Evolutionary conservation across 2,888 invertebrate genomes (phyloP), one percentile per base, ranked within the genome.

Genomic region (Andrena marginata): DNA sequence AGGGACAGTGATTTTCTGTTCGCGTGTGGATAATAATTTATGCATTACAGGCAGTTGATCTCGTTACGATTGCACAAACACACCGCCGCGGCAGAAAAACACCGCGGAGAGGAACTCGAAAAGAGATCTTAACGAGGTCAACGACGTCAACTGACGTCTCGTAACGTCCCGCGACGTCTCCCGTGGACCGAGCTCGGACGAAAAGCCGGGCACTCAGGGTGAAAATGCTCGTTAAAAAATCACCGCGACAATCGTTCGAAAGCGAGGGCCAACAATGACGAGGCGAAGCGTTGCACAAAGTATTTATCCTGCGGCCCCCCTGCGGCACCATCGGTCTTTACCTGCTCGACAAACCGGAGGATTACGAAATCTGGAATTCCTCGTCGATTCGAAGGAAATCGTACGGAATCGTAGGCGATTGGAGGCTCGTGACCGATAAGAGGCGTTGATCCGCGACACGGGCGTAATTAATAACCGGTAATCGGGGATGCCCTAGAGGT

Each of bases 51-150:
- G 31, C 73, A 60, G 77, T 62, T 69, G 83, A 83, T 81, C 87
- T 87, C 76, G 26, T 80, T 68, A 64, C 85, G 84, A 76, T 84
- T 85, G 85, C 80, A 80, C 80, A 81, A 85, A 84, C 63, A 42
- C 42, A 16, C 42, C 42, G 42, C 42, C 42, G 42, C 70, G 76
- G 64, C 60, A 60, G 82, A 81, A 82, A 81, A 72, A 77, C 67
- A 65, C 68, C 75, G 59, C 74, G 68, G 79, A 16, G 76, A 67
- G 68, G 79, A 35, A 67, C 69, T 75, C 75, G 82, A 84, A 78
- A 81, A 74, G 87, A 85, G 77, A 75, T 73, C 71, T 81, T 20
- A 87, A 87, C 81, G 87, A 85, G 87, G 87, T 87, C 87, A 87
- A 78, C 80, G 82, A 78, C 81, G 83, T 75, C 75, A 68, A n/a